phyloP scores from a whole-genome alignment of 2,797 vertebrate genomes.

The Jordanella pulchra region DNA sequence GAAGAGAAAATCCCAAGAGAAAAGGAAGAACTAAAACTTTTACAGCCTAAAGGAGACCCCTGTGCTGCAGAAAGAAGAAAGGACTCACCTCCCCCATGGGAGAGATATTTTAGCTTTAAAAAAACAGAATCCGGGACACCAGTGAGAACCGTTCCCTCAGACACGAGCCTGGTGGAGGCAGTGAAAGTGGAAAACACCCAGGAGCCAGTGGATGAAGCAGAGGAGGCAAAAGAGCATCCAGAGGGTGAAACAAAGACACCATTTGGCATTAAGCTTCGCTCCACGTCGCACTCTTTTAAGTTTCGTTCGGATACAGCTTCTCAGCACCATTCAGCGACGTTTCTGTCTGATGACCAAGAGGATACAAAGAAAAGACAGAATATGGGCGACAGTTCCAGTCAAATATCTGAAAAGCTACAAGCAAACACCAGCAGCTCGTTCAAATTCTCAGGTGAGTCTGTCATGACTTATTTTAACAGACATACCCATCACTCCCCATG shows the following conservation, averaged over 20 bases:
- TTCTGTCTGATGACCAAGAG: conserved; percentile 38
- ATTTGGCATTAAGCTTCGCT: conserved; percentile 90
- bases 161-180: conserved; percentile 3
- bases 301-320: conserved; percentile 56
- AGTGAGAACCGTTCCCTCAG: conserved; percentile 21
- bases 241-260: conserved; percentile 73
- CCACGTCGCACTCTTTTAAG: conserved; percentile 84
- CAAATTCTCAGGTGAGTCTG: conserved; percentile 66
- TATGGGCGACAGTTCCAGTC: conserved; percentile 17
- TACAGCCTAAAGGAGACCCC: conserved; percentile 40
- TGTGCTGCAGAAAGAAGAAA: conserved; percentile 37
- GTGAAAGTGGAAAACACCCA: conserved; percentile 37
- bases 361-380: conserved; percentile 45
- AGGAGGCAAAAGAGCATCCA: conserved; percentile 56
- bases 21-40: conserved; percentile 58
- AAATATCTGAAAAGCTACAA: conserved; percentile 74
- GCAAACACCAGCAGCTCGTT: conserved; percentile 59
- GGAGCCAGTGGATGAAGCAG: conserved; percentile 54
- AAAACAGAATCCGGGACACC: conserved; percentile 34
- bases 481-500: not conserved
- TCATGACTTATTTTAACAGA: not conserved
- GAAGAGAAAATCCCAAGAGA: conserved; percentile 43
- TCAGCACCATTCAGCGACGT: conserved; percentile 53
- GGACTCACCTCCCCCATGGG: conserved; percentile 28
- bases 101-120: conserved; percentile 53